Evolutionary conservation across 1,140 invertebrate genomes (phyloP).

Genomic region (Eupristina koningsbergeri): DNA sequence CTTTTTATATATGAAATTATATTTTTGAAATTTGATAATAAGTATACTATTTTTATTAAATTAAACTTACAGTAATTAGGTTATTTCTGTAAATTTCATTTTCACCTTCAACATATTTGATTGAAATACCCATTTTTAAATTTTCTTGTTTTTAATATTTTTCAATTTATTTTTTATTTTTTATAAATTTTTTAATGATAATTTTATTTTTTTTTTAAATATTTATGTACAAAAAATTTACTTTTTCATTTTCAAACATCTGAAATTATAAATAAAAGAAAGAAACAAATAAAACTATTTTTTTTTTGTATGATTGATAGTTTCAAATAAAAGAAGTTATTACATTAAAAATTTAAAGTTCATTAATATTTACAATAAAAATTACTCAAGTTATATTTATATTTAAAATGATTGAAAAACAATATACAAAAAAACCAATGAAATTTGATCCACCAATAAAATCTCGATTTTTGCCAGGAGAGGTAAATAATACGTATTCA

Average conservation of each 20-base stretch:
- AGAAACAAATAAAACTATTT: constrained; percentile 18
- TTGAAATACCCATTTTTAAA: neutral
- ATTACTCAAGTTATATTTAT: neutral
- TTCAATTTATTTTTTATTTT: neutral
- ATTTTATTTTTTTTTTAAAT: neutral
- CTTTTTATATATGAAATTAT: neutral
- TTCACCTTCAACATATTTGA: neutral
- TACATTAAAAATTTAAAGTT: constrained; percentile 1
- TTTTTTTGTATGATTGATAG: neutral
- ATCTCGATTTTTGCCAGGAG: constrained; percentile 54
- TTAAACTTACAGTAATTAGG: constrained; percentile 26
- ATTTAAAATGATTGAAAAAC: constrained; percentile 43
- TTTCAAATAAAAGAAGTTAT: constrained; percentile 8
- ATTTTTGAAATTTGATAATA: neutral
- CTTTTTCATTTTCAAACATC: neutral
- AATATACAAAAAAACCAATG: constrained; percentile 18
- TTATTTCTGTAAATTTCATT: constrained; percentile 11
- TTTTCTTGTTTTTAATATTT: neutral
- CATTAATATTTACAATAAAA: neutral
- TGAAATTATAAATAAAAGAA: neutral
- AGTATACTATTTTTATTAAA: neutral
- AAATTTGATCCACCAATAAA: constrained; percentile 48
- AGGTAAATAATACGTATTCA: constrained; percentile 47
- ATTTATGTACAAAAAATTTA: neutral
- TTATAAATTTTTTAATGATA: neutral